Percentiles rank a stretch among this genome's conserved stretches.
Evolutionary conservation across 2,113 vertebrate genomes (phyloP).

Genomic region (Eudorcas thomsonii): DNA sequence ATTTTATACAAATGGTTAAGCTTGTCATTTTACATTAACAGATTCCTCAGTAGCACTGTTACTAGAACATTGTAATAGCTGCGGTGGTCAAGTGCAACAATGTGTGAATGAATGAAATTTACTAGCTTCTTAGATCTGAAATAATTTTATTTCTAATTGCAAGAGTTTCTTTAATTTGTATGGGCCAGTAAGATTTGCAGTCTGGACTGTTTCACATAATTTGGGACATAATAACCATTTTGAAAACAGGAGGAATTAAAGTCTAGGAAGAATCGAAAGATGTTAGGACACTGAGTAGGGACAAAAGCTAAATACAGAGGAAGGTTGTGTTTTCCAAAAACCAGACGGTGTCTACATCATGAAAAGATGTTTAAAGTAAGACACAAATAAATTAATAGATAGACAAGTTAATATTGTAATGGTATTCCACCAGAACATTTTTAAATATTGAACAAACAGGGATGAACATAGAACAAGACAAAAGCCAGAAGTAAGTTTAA

Average conservation of each 20-base stretch:
- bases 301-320: constrained; percentile 5
- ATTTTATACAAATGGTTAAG: background rate
- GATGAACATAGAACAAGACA: constrained; percentile 31
- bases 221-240: background rate
- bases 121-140: background rate
- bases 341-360: background rate
- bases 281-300: background rate
- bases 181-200: background rate
- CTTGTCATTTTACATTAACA: background rate
- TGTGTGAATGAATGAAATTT: background rate
- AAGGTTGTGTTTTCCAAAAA: background rate
- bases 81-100: background rate
- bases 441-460: constrained; percentile 30
- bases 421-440: background rate
- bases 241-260: background rate
- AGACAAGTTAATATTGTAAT: constrained; percentile 52
- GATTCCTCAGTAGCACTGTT: background rate
- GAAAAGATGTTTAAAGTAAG: constrained; percentile 43
- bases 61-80: background rate
- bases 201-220: background rate
- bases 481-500: constrained; percentile 65
- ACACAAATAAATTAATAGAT: constrained; percentile 44
- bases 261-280: background rate
- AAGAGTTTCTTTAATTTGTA: background rate
- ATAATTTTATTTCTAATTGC: background rate